Conservation (phyloP, 2,888 invertebrate species). For the Cataglyphis albicans region DNA sequence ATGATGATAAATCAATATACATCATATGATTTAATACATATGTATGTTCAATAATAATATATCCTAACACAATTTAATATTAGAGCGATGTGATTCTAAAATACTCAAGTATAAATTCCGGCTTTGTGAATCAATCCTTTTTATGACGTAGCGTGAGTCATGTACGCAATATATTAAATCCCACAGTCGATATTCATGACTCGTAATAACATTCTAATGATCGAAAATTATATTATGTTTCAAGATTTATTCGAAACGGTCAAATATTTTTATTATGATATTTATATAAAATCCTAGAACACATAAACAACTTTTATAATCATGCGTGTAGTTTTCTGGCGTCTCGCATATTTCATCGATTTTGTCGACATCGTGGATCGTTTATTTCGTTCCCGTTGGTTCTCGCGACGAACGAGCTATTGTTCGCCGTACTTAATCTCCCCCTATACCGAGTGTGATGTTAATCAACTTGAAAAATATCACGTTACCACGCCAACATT, state of each 20-base stretch:
- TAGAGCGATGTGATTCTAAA: not conserved
- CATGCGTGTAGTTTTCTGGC: not conserved
- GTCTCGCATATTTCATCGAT: not conserved
- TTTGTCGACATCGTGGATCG: not conserved
- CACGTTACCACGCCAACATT: constrained; percentile 38
- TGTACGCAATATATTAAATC: not conserved
- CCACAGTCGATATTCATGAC: not conserved
- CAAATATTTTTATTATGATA: not conserved
- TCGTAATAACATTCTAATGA: not conserved
- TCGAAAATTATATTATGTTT: not conserved
- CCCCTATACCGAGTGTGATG: not conserved
- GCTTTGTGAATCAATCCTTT: not conserved
- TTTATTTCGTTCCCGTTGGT: not conserved
- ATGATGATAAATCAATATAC: not conserved
- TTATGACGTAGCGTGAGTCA: not conserved
- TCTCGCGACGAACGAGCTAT: not conserved
- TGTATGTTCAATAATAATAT: not conserved
- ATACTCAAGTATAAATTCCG: not conserved
- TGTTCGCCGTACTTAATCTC: not conserved
- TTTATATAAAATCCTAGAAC: not conserved
- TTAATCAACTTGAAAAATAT: constrained; percentile 59
- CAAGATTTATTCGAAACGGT: not conserved
- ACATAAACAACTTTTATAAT: not conserved
- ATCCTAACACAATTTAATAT: not conserved
- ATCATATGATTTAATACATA: not conserved